Base-by-base conservation (phyloP, 2,797 vertebrate species). In the Schizopygopsis pylzovi region DNA sequence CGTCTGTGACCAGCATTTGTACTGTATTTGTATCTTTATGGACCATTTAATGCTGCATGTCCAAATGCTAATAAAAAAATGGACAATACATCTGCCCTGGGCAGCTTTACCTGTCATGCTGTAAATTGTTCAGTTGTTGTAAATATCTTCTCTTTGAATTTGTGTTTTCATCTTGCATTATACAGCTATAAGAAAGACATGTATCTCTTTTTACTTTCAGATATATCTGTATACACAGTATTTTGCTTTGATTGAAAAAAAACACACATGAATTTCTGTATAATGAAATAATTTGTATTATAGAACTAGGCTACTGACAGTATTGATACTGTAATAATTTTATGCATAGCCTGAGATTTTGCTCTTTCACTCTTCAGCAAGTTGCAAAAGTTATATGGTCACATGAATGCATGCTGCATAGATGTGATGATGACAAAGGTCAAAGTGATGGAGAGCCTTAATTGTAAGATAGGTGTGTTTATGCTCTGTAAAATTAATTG, bases 201-300 rank as follows among this genome's bases (percentile, higher is more conserved):
- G 28, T 47, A 33, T n/a, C 0, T 65, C 45, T n/a, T 22, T 49
- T 76, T 83, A 65, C 18, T n/a, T 59, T 20, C 18, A 28, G 6
- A 52, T 33, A 6, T 80, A 49, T 80, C 6, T 67, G 61, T 80
- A 63, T 67, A 80, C 49, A 41, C 41, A 43, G 41, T 43, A 80
- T 49, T 79, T 67, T 49, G 45, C 22, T 20, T 16, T 25, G 28
- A 16, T 37, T 47, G 9, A 41, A 71, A 43, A 43, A 16, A 28
- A 12, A 1, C 28, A 2, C 1, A 20, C 6, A 45, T 45, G 33
- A 39, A 71, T 81, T 41, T 81, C 47, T 81, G 65, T 68, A 18
- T 68, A 18, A n/a, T 10, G 22, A 39, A 81, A 20, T 68, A n/a
- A 39, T 13, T 52, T 68, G 43, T 80, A 45, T 67, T 20, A 20